These are phyloP conservation scores for Apoderus coryli DNA, from an alignment of 2,888 invertebrate genomes.

Conservation along the genomic window DNA sequence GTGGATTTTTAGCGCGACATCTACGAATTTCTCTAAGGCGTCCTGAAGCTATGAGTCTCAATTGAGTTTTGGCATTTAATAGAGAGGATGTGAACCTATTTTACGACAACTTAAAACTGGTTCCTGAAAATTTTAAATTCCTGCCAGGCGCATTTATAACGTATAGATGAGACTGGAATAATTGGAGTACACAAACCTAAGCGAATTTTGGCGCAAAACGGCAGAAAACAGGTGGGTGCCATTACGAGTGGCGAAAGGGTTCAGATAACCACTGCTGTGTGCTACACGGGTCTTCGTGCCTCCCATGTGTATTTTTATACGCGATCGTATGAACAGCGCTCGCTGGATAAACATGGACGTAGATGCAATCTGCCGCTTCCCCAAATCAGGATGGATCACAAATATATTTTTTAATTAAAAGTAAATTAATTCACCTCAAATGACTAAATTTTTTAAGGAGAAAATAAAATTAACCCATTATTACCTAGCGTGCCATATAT, in stretches of 20 bases:
- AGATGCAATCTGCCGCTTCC: conserved; percentile 2
- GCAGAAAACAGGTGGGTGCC: conserved; percentile 12
- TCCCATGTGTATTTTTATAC: conserved; percentile 1
- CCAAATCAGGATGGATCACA: conserved; percentile 3
- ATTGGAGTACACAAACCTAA: conserved; percentile 7
- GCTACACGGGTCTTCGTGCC: conserved; percentile 10
- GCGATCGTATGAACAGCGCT: conserved; percentile 3
- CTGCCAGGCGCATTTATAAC: conserved; percentile 6
- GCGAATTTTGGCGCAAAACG: conserved; percentile 10
- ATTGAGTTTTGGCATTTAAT: conserved; percentile 10
- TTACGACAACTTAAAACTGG: conserved; percentile 8
- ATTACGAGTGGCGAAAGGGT: conserved; percentile 13
- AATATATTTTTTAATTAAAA: too few species aligned
- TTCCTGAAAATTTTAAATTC: conserved; percentile 4
- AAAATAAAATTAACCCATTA: too few species aligned
- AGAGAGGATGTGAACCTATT: conserved; percentile 8
- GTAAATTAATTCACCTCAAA: too few species aligned
- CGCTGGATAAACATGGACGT: background rate
- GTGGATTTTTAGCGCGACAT: conserved; percentile 9
- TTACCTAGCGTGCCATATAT: too few species aligned
- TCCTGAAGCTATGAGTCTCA: conserved; percentile 8
- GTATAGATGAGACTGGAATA: conserved; percentile 8
- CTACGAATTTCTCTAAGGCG: conserved; percentile 9
- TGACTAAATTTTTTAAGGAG: too few species aligned
- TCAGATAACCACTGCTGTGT: conserved; percentile 12